Conservation (phyloP, 2,113 vertebrate species). For the Chloebia gouldiae region DNA sequence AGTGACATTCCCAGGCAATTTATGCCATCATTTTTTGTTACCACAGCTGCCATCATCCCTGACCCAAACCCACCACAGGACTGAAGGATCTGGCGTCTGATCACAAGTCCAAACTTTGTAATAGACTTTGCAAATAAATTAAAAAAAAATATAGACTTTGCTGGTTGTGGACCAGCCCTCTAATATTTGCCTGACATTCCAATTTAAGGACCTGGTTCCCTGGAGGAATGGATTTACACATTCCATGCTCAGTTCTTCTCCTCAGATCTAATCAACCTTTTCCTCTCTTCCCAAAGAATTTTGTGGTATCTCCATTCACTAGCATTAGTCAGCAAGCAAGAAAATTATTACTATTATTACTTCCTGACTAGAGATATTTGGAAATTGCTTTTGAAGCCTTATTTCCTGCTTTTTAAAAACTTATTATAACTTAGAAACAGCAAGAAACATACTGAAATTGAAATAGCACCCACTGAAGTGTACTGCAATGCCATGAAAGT, state of each 20-base stretch:
- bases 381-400: neutral
- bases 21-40: neutral
- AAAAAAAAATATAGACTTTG: neutral
- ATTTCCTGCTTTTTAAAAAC: neutral
- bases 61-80: neutral
- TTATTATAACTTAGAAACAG: neutral
- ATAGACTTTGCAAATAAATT: neutral
- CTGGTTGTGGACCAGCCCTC: neutral
- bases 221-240: neutral
- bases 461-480: neutral
- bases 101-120: neutral
- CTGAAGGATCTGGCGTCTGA: neutral
- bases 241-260: neutral
- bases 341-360: neutral
- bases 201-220: neutral
- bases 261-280: neutral
- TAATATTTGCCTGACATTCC: neutral
- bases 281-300: neutral
- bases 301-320: neutral
- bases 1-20: neutral
- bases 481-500: neutral
- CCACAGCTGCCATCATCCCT: neutral
- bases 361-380: neutral
- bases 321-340: neutral
- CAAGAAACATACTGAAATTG: neutral